Evolutionary conservation across 2,113 vertebrate species (phyloP), one percentile per base, ranked within the genome.

Genomic region (Pterocles burchelli): DNA sequence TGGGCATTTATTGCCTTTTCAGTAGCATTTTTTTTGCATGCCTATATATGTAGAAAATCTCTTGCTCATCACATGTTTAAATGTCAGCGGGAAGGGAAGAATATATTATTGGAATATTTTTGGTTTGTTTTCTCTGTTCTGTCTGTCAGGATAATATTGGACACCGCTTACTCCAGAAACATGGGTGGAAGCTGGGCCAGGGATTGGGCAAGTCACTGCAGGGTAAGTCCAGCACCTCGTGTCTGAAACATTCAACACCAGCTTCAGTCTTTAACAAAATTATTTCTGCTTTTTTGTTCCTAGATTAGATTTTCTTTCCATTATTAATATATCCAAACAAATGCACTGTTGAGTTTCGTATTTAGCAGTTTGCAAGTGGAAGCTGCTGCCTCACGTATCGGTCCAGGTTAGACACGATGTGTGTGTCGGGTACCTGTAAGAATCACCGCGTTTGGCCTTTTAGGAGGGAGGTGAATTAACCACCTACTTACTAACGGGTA

Each of bases 41-140:
- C 98, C 38, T 98, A 97, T 96, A 55, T 98, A 97, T 97, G 97
- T 98, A 98, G 98, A 97, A 89, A 97, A 96, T 97, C 95, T 98
- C 97, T 98, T 97, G 97, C 97, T 98, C 97, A 97, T 98, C 97
- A 97, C 97, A 71, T 98, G 98, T 97, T 96, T 97, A 97, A 97
- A 97, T 97, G 96, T 98, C 97, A 96, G 96, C 75, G 94, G 98
- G 98, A 98, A 99, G 99, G 98, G 99, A 98, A 98, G 97, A 98
- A 99, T 99, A 99, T 99, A 99, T 99, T 99, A 99, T 99, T 99
- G 99, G 99, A 99, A 99, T 99, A 99, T 99, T 99, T 99, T 99
- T 99, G 99, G 99, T 99, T 99, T 98, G 98, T 99, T 98, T 99
- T 99, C 96, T 98, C 98, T 99, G 98, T 99, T 98, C 98, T 99